phyloP scores from a whole-genome alignment of 2,888 invertebrate species.

The Pyrrhosoma nymphula region DNA sequence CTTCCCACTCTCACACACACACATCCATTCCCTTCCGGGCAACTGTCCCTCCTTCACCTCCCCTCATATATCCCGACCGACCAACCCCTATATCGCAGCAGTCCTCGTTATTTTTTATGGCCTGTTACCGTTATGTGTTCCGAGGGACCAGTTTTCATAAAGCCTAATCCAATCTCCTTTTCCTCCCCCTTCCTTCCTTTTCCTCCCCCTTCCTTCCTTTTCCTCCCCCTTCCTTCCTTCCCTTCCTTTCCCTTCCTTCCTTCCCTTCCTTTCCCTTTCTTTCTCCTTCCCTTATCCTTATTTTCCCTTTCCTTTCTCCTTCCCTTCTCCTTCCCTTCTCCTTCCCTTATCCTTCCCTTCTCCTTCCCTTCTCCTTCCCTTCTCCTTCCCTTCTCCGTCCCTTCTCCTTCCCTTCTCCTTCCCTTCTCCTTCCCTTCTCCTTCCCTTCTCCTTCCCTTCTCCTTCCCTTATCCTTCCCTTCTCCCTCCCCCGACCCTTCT shows the following conservation, averaged over 20 bases:
- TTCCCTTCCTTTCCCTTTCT: background rate
- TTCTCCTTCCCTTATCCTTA: background rate
- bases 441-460: background rate
- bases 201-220: background rate
- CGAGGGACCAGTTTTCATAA: slow-evolving; percentile 18
- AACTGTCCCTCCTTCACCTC: no score
- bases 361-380: background rate
- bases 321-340: no score
- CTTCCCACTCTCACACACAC: no score
- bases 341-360: background rate
- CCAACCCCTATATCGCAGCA: background rate
- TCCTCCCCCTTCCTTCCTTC: no score
- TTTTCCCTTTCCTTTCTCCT: background rate
- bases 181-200: background rate
- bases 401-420: no score
- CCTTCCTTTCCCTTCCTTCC: background rate
- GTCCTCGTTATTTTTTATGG: background rate
- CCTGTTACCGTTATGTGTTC: background rate
- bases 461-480: background rate
- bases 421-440: no score
- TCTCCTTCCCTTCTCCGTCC: background rate
- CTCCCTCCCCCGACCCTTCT: no score
- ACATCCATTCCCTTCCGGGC: no score
- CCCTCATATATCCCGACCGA: no score
- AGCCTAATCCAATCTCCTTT: background rate